Evolutionary conservation across 2,113 vertebrate species (phyloP).

Genomic region (Eupsittula cactorum): DNA sequence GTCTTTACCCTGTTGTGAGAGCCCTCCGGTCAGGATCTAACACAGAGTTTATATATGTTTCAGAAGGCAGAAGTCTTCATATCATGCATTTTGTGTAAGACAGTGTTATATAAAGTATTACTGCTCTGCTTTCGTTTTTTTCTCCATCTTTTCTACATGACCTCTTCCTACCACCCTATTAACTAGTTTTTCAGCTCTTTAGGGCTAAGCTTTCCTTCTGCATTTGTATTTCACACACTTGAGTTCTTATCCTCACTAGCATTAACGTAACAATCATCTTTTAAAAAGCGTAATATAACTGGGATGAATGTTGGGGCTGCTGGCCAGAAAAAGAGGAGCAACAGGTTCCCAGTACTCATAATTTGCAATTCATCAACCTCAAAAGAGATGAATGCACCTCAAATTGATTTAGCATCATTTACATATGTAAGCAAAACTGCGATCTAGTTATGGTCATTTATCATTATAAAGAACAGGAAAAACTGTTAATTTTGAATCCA

Average conservation of each 20-base stretch:
- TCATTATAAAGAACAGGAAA: neutral
- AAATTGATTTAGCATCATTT: neutral
- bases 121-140: neutral
- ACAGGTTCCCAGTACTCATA: neutral
- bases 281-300: neutral
- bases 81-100: neutral
- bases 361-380: constrained; percentile 1
- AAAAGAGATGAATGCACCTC: neutral
- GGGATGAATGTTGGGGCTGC: neutral
- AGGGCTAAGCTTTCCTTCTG: neutral
- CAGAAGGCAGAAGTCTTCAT: neutral
- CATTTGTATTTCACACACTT: neutral
- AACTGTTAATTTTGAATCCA: neutral
- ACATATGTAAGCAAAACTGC: neutral
- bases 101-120: neutral
- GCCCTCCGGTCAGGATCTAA: neutral
- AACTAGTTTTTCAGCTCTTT: neutral
- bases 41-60: neutral
- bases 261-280: neutral
- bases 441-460: constrained; percentile 3
- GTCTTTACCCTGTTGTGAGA: neutral
- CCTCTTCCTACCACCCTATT: neutral
- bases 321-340: neutral
- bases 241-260: neutral
- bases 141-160: neutral